Conservation (phyloP, 2,888 invertebrate genomes). For the Crossocerus cetratus region DNA sequence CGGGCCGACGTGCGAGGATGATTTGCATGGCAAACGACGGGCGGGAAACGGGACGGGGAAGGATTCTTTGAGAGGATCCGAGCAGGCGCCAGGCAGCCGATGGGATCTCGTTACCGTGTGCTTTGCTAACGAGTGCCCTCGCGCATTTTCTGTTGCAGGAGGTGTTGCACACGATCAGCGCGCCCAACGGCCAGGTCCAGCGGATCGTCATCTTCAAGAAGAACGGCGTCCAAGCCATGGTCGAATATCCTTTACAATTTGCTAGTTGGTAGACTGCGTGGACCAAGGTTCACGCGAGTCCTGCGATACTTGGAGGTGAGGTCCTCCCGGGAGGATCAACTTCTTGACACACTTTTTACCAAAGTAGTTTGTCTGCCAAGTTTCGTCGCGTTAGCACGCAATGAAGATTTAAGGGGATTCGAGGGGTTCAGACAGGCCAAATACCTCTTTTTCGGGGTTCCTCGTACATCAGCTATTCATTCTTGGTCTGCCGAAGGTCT, state of each 20-base stretch:
- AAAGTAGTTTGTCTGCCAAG: constrained; percentile 47
- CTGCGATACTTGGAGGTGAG: too few species aligned
- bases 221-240: constrained; percentile 99
- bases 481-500: too few species aligned
- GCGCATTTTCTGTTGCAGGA: constrained; percentile 87
- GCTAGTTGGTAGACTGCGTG: too few species aligned
- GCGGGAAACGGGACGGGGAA: too few species aligned
- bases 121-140: not conserved
- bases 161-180: constrained; percentile 98
- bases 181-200: constrained; percentile 95
- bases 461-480: too few species aligned
- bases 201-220: constrained; percentile 99
- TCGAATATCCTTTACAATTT: constrained; percentile 90
- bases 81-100: not conserved
- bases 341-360: constrained; percentile 42
- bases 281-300: too few species aligned
- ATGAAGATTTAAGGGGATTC: constrained; percentile 42
- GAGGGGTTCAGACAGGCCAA: too few species aligned
- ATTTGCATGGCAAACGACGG: too few species aligned
- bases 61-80: too few species aligned
- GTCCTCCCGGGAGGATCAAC: constrained; percentile 48
- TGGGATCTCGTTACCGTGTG: not conserved
- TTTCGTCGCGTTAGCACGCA: constrained; percentile 33
- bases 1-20: too few species aligned
- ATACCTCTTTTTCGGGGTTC: too few species aligned